These are phyloP conservation scores for Beaufortia kweichowensis DNA, from an alignment of 2,113 vertebrate species.

Conservation along the genomic window DNA sequence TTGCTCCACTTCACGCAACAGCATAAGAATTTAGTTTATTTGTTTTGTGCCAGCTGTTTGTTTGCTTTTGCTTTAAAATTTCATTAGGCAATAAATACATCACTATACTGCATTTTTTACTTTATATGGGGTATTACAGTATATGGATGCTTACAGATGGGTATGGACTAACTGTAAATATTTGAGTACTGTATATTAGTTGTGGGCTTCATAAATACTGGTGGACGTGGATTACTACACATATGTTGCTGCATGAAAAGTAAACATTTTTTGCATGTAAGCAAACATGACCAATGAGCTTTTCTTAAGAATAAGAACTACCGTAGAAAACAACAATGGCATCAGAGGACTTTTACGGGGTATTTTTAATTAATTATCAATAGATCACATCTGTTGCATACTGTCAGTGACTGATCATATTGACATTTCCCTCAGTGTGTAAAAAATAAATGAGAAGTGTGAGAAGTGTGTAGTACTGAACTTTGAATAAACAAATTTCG, in stretches of 20 bases:
- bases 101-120: not conserved
- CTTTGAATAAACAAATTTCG: too few relatives aligned
- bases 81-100: not conserved
- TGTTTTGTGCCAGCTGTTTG: not conserved
- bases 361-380: not conserved
- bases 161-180: too few relatives aligned
- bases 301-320: not conserved
- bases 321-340: not conserved
- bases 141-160: not conserved
- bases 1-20: not conserved
- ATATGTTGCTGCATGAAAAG: not conserved
- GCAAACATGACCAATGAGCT: slow-evolving; percentile 9
- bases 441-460: too few relatives aligned
- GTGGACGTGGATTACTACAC: not conserved
- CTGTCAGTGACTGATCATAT: too few relatives aligned
- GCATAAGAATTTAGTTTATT: not conserved
- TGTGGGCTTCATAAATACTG: not conserved
- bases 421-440: too few relatives aligned
- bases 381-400: too few relatives aligned
- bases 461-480: too few relatives aligned
- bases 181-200: not conserved
- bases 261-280: not conserved
- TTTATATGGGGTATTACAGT: too few relatives aligned
- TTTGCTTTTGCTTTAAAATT: not conserved
- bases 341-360: not conserved